A percentile compares a stretch with the other conserved stretches of the same genome.
These are phyloP conservation scores for Portevinia maculata DNA, from an alignment of 2,888 invertebrate genomes.

Conservation along the genomic window DNA sequence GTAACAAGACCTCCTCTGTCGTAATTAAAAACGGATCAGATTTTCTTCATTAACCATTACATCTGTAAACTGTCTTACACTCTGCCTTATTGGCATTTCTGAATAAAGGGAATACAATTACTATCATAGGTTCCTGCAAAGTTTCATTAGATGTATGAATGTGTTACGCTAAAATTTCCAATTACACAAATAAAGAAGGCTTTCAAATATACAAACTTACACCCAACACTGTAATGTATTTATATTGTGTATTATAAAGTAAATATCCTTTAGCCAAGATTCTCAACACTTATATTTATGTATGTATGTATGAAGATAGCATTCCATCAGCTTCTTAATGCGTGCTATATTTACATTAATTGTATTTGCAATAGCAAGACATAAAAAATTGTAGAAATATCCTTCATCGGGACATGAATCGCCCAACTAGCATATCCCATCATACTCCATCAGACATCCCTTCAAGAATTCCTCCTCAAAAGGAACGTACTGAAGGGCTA, in stretches of 20 bases:
- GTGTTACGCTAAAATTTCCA: slow-evolving; percentile 62
- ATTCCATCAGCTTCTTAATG: slow-evolving; percentile 41
- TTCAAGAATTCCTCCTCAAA: slow-evolving; percentile 3
- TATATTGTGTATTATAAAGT: slow-evolving; percentile 53
- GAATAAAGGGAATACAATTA: slow-evolving; percentile 42
- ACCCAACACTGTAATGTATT: slow-evolving; percentile 25
- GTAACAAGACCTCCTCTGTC: slow-evolving; percentile 3
- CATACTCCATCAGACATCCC: background rate
- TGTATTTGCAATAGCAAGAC: slow-evolving; percentile 61
- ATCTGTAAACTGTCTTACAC: slow-evolving; percentile 17
- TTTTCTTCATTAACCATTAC: slow-evolving; percentile 66
- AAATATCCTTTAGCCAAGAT: slow-evolving; percentile 61
- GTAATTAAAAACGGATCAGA: slow-evolving; percentile 72
- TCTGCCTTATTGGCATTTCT: background rate
- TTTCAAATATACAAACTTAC: slow-evolving; percentile 57
- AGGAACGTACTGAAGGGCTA: slow-evolving; percentile 4
- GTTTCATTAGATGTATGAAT: slow-evolving; percentile 8
- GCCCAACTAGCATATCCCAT: slow-evolving; percentile 14
- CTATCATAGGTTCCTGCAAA: slow-evolving; percentile 30
- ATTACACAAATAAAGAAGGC: slow-evolving; percentile 49
- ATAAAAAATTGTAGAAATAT: slow-evolving; percentile 69
- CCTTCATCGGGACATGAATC: slow-evolving; percentile 23
- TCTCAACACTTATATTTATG: slow-evolving; percentile 52
- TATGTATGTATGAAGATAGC: background rate
- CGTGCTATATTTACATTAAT: slow-evolving; percentile 75